Base-by-base conservation (phyloP, 2,113 vertebrate genomes). In the Cyprinodon tularosa region DNA sequence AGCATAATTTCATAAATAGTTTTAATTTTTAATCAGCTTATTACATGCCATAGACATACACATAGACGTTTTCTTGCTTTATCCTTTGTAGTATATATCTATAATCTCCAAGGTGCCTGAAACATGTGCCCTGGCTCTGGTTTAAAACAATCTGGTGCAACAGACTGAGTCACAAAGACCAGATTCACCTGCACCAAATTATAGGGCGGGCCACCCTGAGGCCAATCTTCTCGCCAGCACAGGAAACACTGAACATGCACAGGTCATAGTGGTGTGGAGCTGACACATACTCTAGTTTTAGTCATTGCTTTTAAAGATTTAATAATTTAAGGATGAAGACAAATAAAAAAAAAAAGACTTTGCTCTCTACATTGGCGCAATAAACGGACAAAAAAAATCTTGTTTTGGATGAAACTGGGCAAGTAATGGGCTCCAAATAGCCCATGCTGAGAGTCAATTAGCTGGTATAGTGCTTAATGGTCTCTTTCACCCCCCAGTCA, bases 131-230 rank as follows among this genome's bases (percentile, higher is more conserved):
- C 8, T 39, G 36, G 38, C 29, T 15, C 40, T 3, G 42, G 67
- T 63, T 65, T 47, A 64, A 81, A 76, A 77, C 78, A 61, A 68
- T 61, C 37, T 11, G 29, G 60, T 66, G 38, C 72, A 11, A 71
- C 61, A 76, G 62, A 45, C 36, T 85, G 83, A 85, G 78, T 84
- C 90, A 83, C 83, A 89, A 85, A 87, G 70, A 70, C 67, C 60
- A 29, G 70, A 81, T 84, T 85, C 83, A 88, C 86, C 87, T 89
- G 89, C 71, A 82, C 83, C 36, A 4, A 82, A 88, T 91, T 85
- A 91, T 69, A 45, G 2, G 3, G 0, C 45, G 2, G 3, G 0
- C 44, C 11, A 60, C 59, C 85, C 82, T 1, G 2, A 60, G 69
- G 84, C 78, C 11, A 53, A n/a, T 57, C 60, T 65, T 78, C 68